Evolutionary conservation across 2,888 invertebrate species (phyloP).

Genomic region (Nezara viridula): DNA sequence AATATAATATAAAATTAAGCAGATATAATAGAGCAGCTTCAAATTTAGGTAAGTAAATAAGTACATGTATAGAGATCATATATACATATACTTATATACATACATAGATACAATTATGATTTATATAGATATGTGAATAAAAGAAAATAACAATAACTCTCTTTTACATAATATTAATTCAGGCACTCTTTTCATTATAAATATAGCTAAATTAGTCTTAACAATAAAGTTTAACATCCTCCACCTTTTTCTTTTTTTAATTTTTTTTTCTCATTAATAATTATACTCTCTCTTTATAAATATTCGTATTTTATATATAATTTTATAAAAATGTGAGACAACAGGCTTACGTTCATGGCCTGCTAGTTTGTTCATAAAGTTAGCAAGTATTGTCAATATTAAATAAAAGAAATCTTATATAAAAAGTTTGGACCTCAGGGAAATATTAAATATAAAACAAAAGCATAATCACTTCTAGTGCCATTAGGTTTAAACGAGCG

Average conservation of each 20-base stretch:
- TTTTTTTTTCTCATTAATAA: constrained; percentile 42
- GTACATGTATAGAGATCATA: neutral
- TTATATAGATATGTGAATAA: constrained; percentile 40
- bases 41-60: neutral
- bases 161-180: constrained; percentile 60
- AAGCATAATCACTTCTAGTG: constrained; percentile 47
- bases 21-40: constrained; percentile 5
- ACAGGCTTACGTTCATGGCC: constrained; percentile 31
- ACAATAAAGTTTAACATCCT: constrained; percentile 54
- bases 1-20: constrained; percentile 50
- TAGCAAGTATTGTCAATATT: constrained; percentile 42
- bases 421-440: constrained; percentile 54
- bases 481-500: constrained; percentile 36
- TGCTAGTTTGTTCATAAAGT: constrained; percentile 16
- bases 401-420: constrained; percentile 35
- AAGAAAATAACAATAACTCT: constrained; percentile 49
- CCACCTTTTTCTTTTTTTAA: constrained; percentile 56
- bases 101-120: constrained; percentile 34
- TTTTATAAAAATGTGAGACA: constrained; percentile 50
- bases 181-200: constrained; percentile 60
- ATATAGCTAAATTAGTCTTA: constrained; percentile 59
- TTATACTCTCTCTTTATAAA: constrained; percentile 44
- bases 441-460: constrained; percentile 46
- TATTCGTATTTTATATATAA: constrained; percentile 54
- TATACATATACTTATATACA: neutral